These are phyloP conservation scores for Synergus itoensis DNA, from an alignment of 2,888 invertebrate species.

Conservation along the genomic window DNA sequence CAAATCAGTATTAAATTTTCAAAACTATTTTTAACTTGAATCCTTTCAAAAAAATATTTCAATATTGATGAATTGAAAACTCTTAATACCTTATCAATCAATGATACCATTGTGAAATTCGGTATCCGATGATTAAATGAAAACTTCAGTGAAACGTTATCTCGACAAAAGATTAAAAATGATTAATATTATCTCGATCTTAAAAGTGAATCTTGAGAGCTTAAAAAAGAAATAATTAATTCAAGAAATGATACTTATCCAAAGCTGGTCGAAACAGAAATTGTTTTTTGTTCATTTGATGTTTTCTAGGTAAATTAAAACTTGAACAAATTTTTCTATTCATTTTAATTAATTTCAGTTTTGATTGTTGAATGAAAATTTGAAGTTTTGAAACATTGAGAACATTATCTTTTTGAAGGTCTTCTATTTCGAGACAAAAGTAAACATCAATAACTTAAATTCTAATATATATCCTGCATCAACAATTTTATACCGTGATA, in stretches of 20 bases:
- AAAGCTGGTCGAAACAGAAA: constrained; percentile 32
- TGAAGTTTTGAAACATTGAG: neutral
- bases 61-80: constrained; percentile 8
- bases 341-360: too few species aligned
- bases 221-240: constrained; percentile 35
- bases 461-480: neutral
- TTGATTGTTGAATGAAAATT: neutral
- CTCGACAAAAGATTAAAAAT: constrained; percentile 2
- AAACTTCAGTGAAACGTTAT: neutral
- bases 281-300: constrained; percentile 9
- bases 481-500: neutral
- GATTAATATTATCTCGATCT: constrained; percentile 4
- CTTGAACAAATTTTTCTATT: neutral
- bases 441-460: neutral
- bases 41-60: neutral
- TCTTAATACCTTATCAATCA: constrained; percentile 23
- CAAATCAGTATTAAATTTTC: too few species aligned
- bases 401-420: neutral
- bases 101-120: constrained; percentile 19
- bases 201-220: neutral
- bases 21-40: neutral
- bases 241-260: constrained; percentile 23
- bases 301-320: neutral
- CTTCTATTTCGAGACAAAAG: neutral
- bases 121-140: neutral